phyloP scores from a whole-genome alignment of 2,888 invertebrate genomes.

The Omphaloscelis lunosa region DNA sequence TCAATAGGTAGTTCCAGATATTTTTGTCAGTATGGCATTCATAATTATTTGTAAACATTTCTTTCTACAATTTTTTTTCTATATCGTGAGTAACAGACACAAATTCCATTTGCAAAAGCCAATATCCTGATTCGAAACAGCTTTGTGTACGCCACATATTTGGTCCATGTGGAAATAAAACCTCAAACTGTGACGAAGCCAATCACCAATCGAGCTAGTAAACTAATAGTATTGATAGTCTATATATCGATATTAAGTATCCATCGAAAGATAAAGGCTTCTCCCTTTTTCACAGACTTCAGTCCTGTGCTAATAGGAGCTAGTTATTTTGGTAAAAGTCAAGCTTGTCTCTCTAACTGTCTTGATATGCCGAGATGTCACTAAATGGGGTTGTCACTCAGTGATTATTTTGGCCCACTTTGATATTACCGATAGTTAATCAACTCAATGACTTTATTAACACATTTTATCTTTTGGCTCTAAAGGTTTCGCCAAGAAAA shows the following conservation, averaged over 20 bases:
- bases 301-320: no score
- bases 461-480: neutral
- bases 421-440: neutral
- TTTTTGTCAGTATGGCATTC: neutral
- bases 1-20: neutral
- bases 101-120: neutral
- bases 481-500: neutral
- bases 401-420: neutral
- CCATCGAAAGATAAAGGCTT: neutral
- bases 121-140: neutral
- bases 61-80: neutral
- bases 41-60: neutral
- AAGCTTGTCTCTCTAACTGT: neutral
- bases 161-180: constrained; percentile 1
- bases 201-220: constrained; percentile 16
- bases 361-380: neutral
- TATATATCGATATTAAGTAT: neutral
- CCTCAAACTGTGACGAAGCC: neutral
- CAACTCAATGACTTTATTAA: neutral
- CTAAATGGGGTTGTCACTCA: neutral
- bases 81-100: neutral
- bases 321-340: neutral
- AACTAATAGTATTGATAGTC: neutral
- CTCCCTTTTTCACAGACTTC: neutral
- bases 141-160: neutral